Conservation (phyloP, 2,888 invertebrate genomes). For the Eudemis profundana region DNA sequence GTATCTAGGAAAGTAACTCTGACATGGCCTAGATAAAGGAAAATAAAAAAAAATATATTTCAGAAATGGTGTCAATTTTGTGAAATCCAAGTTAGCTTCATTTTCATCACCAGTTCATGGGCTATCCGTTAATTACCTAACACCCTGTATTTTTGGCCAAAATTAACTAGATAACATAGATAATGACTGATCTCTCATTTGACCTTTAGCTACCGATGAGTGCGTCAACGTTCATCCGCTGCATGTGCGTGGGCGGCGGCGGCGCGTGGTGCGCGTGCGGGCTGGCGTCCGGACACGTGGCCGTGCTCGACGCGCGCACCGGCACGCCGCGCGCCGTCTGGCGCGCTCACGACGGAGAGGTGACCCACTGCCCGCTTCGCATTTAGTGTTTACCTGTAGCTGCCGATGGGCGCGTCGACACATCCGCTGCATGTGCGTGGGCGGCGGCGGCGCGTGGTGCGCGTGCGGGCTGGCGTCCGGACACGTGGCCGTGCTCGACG, state of each 20-base stretch:
- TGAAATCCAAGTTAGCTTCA: too few relatives aligned
- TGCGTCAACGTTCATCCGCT: conserved; percentile 88
- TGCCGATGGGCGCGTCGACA: not conserved
- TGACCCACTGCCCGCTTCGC: conserved; percentile 70
- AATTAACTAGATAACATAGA: too few relatives aligned
- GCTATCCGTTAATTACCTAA: too few relatives aligned
- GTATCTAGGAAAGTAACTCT: too few relatives aligned
- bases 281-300: conserved; percentile 94
- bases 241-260: conserved; percentile 91
- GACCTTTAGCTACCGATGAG: conserved; percentile 61
- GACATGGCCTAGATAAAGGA: too few relatives aligned
- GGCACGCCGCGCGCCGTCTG: conserved; percentile 92
- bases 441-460: not conserved
- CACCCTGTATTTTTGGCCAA: too few relatives aligned
- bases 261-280: conserved; percentile 95
- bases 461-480: not conserved
- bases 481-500: not conserved
- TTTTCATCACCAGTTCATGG: too few relatives aligned
- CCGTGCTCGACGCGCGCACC: conserved; percentile 93
- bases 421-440: conserved; percentile 1
- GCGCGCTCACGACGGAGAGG: conserved; percentile 97
- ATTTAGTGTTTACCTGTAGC: too few relatives aligned
- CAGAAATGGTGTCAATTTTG: too few relatives aligned
- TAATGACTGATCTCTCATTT: too few relatives aligned
- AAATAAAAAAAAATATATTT: too few relatives aligned